Evolutionary conservation across 2,888 invertebrate species (phyloP).

Genomic region (Fragum fragum): DNA sequence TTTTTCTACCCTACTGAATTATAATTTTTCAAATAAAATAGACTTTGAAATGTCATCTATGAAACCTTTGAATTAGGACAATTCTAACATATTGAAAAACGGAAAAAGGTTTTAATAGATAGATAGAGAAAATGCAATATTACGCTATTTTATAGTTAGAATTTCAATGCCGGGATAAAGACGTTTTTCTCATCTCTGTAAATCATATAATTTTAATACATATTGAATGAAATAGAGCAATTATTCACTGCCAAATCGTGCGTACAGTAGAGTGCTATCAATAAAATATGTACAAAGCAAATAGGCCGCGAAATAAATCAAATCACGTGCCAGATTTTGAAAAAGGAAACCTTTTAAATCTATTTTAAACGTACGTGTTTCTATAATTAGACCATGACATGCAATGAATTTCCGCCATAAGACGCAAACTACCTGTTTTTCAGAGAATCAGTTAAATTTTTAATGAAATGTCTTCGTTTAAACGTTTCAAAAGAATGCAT

Average conservation of each 20-base stretch:
- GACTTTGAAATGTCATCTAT: too few species aligned
- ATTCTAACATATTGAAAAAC: too few species aligned
- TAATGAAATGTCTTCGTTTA: slow-evolving; percentile 3
- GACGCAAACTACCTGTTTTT: background rate
- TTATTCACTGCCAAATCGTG: slow-evolving; percentile 4
- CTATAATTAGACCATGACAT: slow-evolving; percentile 19
- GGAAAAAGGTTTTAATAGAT: too few species aligned
- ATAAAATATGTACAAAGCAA: slow-evolving; percentile 11
- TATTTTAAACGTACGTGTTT: background rate
- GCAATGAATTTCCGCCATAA: background rate
- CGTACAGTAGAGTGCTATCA: background rate
- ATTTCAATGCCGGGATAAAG: too few species aligned
- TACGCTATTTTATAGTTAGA: too few species aligned
- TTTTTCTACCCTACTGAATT: too few species aligned
- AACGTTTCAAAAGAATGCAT: background rate
- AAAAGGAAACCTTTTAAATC: background rate
- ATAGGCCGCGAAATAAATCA: slow-evolving; percentile 3
- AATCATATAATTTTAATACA: background rate
- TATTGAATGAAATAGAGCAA: background rate
- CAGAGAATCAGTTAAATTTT: background rate
- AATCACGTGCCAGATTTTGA: background rate
- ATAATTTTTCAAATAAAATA: too few species aligned
- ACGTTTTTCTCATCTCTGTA: background rate
- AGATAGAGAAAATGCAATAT: too few species aligned
- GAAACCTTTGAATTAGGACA: too few species aligned